Evolutionary conservation across 2,113 vertebrate genomes (phyloP), one percentile per base, ranked within the genome.

Genomic region (Aplodontia rufa): DNA sequence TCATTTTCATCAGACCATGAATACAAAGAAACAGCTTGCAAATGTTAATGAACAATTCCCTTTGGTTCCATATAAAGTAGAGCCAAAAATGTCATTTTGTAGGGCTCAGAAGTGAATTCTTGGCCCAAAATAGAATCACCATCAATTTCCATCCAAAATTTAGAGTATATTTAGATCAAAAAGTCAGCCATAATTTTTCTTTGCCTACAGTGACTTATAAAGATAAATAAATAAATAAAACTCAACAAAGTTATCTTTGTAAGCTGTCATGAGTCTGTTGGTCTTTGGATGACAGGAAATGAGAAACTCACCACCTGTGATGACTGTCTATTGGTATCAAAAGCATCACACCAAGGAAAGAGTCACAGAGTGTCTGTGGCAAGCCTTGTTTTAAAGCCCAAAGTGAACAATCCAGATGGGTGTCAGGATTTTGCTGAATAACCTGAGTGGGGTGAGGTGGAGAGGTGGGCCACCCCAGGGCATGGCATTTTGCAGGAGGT

Each of bases 21-120:
- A 79, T 90, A 87, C 55, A 96, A 96, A 93, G 81, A 95, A 93
- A 95, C 90, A 95, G 96, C 94, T 96, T 96, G 92, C 68, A 97
- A 95, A 95, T 97, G 94, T 92, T 97, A 92, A 96, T 96, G 93
- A 95, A 93, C 88, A 94, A 92, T 95, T 96, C 81, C 90, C 78
- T 94, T 96, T 90, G 42, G 72, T 62, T 96, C 47, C 47, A 78
- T 87, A 92, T 87, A 96, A 97, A 96, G n/a, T 76, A 87, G 79
- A 95, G 69, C 92, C 78, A 88, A 96, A 96, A 95, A 88, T 92
- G 88, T 95, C 72, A 94, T 96, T 97, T 49, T 49, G 24, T 92
- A 91, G n/a, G 83, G 24, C 78, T 88, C 66, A 64, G 47, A 97
- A 97, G 69, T 96, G 66, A 96, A 93, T 94, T 93, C 28, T 95